These are phyloP conservation scores for Gymnobelideus leadbeateri DNA, from an alignment of 2,113 vertebrate genomes.

Conservation along the genomic window DNA sequence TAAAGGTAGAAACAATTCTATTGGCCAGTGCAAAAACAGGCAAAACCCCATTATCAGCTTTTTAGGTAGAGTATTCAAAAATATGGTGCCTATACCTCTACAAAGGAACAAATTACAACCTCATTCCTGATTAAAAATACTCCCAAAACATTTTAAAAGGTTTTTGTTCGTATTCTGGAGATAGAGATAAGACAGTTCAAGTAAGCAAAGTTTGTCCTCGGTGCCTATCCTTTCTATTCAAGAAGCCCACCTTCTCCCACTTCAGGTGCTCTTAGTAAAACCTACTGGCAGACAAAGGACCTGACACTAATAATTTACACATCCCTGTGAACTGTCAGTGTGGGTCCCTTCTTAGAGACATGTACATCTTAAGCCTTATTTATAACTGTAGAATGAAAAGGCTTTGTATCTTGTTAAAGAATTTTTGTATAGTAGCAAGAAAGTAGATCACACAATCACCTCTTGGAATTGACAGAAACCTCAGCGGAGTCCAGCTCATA, in stretches of 20 bases:
- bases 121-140: not conserved
- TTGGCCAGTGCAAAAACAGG: not conserved
- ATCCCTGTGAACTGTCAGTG: not conserved
- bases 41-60: not conserved
- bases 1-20: not conserved
- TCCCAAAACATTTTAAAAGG: not conserved
- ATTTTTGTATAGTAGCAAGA: not conserved
- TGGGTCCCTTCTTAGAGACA: not conserved
- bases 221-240: not conserved
- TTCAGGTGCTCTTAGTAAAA: too few relatives aligned
- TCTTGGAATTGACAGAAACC: not conserved
- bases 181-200: not conserved
- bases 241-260: not conserved
- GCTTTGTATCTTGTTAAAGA: not conserved
- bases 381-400: not conserved
- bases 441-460: not conserved
- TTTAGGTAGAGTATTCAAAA: not conserved
- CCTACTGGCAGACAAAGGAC: not conserved
- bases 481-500: not conserved
- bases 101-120: not conserved
- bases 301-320: not conserved
- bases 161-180: not conserved
- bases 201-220: not conserved
- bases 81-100: not conserved
- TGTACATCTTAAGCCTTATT: not conserved